Base-by-base conservation (phyloP, 2,888 invertebrate genomes). In the Platycnemis pennipes region DNA sequence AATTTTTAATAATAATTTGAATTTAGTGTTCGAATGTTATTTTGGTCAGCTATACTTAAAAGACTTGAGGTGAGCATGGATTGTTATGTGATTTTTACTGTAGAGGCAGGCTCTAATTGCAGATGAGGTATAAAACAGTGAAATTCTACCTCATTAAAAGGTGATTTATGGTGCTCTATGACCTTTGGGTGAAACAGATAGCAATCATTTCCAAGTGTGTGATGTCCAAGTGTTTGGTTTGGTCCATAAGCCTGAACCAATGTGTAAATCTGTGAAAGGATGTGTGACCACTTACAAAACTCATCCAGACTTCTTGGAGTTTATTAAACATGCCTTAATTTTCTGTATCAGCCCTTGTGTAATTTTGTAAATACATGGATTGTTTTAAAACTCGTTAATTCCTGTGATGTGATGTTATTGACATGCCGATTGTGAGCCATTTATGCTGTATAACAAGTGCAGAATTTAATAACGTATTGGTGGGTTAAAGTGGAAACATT, bases 101-200 rank as follows among this genome's bases (percentile, higher is more conserved):
- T 89, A 89, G 56, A 42, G 42, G 69, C 91, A 91, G 91, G 91
- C 56, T 91, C 63, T 45, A 63, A 91, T 44, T 44, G 91, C 63
- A 69, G 63, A 91, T 91, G 91, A 91, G 91, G 91, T 91, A 91
- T 69, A 45, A 89, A 91, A 63, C 63, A 42, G 56, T 42, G 91
- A 44, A 91, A 63, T 91, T 91, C 91, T 91, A 91, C 91, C 91
- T 91, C 91, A 91, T 56, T 91, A 91, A 69, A 91, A 91, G 91
- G 91, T 91, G 91, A 91, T 91, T 42, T 91, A 44, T 91, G 91
- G 91, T 91, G 91, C 91, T 91, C 91, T 91, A 69, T 91, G 91
- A 91, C 63, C 69, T 42, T 63, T 91, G 91, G 63, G 91, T 91
- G 91, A 91, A 89, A 69, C 44, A 69, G 63, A 69, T 91, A 91